Percentiles rank a stretch among this genome's conserved stretches.
Conservation (phyloP, 2,113 vertebrate genomes). For the Alces alces region DNA sequence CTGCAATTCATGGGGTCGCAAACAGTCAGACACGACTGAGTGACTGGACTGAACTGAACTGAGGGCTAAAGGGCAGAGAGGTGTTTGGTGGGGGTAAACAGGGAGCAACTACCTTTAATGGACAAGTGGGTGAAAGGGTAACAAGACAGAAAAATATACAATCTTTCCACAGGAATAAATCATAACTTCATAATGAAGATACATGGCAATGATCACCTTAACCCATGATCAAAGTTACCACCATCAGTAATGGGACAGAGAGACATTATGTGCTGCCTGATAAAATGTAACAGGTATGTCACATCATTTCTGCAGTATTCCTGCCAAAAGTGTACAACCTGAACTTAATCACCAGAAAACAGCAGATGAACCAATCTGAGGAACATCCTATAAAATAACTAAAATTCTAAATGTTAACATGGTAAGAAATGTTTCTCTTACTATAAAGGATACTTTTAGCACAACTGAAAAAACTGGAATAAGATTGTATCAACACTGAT, state of each 20-base stretch:
- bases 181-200: background rate
- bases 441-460: background rate
- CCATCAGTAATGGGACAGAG: background rate
- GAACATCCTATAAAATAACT: background rate
- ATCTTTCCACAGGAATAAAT: background rate
- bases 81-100: background rate
- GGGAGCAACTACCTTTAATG: background rate
- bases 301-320: background rate
- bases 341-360: background rate
- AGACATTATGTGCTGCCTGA: background rate
- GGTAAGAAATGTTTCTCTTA: background rate
- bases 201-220: background rate
- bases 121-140: background rate
- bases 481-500: background rate
- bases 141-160: background rate
- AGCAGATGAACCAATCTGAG: background rate
- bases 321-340: background rate
- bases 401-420: background rate
- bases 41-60: background rate
- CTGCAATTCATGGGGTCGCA: background rate
- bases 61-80: background rate
- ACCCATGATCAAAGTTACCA: background rate
- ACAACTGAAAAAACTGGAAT: background rate
- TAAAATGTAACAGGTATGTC: background rate
- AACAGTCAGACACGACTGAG: rapidly evolving